Base-by-base conservation (phyloP, 1,140 invertebrate species). In the Zaprionus africanus region DNA sequence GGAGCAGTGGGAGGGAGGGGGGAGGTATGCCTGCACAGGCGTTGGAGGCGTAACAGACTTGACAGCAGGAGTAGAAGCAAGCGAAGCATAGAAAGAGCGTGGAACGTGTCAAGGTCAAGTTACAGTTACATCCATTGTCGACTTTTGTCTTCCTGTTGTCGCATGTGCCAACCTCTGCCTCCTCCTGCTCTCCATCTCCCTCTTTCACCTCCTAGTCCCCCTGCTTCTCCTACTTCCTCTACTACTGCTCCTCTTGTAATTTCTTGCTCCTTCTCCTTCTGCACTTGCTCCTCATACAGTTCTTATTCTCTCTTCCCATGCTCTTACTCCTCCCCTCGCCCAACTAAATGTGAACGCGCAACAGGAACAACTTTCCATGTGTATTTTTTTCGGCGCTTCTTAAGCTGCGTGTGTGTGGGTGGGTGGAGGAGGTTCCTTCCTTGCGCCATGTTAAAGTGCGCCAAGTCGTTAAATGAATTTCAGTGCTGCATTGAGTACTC, bases 401-500 rank as follows among this genome's bases (percentile, higher is more conserved):
- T 22, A 36, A 64, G 51, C 57, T 38, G 28, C 51, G 61, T 36
- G 46, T 41, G 17, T 56, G 22, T 73, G 56, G 59, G 54, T 36
- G 71, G 54, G 58, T 36, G 54, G 22, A n/a, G 41, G 31, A 36
- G 36, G 15, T 43, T 17, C 7, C n/a, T 17, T 7, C 41, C 41
- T n/a, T 36, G 66, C 62, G 81, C 65, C 61, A 67, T 76, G 67
- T 87, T 87, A 76, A 90, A 88, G 84, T 90, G 84, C 75, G 81
- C 70, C 84, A 88, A 88, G 84, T 90, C 84, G 85, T 90, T 90
- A 88, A 88, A 88, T 88, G 83, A 88, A 88, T 88, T 88, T 90
- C 85, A 84, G 81, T 87, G 84, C 74, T 76, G 75, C 75, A 73
- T 73, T 77, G 63, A 73, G 75, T 36, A 72, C 84, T 84, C 84